These are phyloP conservation scores for Nothoprocta pentlandii DNA, from an alignment of 2,113 vertebrate species.

Conservation along the genomic window DNA sequence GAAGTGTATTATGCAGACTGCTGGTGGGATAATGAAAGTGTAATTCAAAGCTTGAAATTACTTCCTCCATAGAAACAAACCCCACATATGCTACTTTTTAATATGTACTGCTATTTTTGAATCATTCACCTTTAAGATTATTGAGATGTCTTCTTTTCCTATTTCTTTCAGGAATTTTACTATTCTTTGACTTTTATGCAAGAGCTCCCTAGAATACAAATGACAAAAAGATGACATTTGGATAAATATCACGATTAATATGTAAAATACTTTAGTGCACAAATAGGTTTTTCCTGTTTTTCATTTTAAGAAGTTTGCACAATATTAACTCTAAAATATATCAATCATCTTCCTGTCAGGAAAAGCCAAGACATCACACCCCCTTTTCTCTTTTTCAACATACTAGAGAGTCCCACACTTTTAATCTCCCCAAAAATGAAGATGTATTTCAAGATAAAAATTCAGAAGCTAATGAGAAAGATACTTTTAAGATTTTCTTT, in stretches of 20 bases:
- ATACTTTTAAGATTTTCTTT: slow-evolving; percentile 63
- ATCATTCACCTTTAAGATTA: not conserved
- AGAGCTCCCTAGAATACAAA: not conserved
- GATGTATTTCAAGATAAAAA: slow-evolving; percentile 43
- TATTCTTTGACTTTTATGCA: not conserved
- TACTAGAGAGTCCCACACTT: not conserved
- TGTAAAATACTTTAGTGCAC: not conserved
- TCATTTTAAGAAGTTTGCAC: not conserved
- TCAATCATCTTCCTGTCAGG: not conserved
- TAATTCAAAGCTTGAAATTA: not conserved
- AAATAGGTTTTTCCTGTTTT: not conserved
- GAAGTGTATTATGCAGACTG: not conserved
- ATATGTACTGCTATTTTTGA: not conserved
- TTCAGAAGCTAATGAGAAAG: slow-evolving; percentile 46
- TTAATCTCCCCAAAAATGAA: not conserved
- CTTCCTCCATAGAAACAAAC: not conserved
- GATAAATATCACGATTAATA: not conserved
- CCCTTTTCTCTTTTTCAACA: not conserved
- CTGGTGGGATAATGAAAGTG: not conserved
- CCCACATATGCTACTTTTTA: not conserved
- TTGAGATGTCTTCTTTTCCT: not conserved
- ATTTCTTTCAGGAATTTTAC: not conserved
- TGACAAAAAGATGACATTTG: not conserved
- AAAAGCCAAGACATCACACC: not conserved
- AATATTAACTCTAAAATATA: not conserved